These are phyloP conservation scores for Brevipalpus yothersi DNA, from an alignment of 1,140 invertebrate genomes.

Conservation along the genomic window DNA sequence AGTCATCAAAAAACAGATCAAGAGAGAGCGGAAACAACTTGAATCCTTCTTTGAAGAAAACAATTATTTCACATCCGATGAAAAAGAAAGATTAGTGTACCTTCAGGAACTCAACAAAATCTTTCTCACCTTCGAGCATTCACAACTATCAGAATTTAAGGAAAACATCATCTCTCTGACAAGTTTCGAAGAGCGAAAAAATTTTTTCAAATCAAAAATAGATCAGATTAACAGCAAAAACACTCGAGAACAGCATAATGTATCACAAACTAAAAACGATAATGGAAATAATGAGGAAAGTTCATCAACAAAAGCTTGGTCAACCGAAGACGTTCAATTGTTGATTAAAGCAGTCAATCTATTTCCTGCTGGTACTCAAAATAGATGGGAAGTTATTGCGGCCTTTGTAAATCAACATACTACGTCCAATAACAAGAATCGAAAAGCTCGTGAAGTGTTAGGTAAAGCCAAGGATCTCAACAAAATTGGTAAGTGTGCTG, in stretches of 20 bases:
- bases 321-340: constrained; percentile 48
- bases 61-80: constrained; percentile 51
- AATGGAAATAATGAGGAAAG: not conserved
- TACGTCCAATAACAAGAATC: constrained; percentile 19
- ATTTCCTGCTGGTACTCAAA: constrained; percentile 81
- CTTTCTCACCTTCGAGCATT: constrained; percentile 42
- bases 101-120: constrained; percentile 74
- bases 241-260: not conserved
- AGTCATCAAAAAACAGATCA: constrained; percentile 53
- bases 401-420: constrained; percentile 82
- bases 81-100: constrained; percentile 45
- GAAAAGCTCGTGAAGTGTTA: constrained; percentile 68
- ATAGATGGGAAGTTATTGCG: constrained; percentile 82
- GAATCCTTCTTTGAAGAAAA: constrained; percentile 47
- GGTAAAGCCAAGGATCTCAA: constrained; percentile 83
- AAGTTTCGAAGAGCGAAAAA: not conserved
- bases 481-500: constrained; percentile 32
- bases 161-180: constrained; percentile 31
- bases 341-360: constrained; percentile 87
- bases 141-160: constrained; percentile 14
- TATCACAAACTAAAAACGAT: not conserved
- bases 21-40: constrained; percentile 53
- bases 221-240: constrained; percentile 39
- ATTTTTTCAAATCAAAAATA: constrained; percentile 24
- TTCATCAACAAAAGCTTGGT: constrained; percentile 32